Evolutionary conservation across 1,140 invertebrate species (phyloP).

Genomic region (Drosophila parvula): DNA sequence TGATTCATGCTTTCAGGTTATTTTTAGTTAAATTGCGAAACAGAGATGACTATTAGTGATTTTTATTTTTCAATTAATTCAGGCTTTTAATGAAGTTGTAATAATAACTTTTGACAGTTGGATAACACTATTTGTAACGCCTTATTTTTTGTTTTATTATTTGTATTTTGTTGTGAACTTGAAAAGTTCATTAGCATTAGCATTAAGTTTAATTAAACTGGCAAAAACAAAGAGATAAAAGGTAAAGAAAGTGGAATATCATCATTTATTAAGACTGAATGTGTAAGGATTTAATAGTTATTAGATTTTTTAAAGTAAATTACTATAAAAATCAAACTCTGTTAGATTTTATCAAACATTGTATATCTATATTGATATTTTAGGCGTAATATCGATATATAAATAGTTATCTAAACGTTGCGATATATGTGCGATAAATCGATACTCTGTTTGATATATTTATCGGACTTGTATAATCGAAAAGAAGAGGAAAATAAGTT

Average conservation of each 20-base stretch:
- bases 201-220: background rate
- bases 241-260: no score
- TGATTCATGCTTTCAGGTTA: background rate
- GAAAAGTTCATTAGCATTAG: background rate
- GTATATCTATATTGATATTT: no score
- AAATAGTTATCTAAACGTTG: no score
- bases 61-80: background rate
- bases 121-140: background rate
- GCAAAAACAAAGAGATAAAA: background rate
- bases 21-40: conserved; percentile 10
- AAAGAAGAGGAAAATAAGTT: no score
- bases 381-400: no score
- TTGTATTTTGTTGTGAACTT: background rate
- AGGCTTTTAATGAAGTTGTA: background rate
- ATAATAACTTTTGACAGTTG: conserved; percentile 6
- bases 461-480: no score
- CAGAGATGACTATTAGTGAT: background rate
- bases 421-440: background rate
- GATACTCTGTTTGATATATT: background rate
- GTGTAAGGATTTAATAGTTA: background rate
- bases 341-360: no score
- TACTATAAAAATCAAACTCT: background rate
- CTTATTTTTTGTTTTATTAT: no score
- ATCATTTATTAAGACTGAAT: no score
- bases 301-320: no score